Conservation (phyloP, 1,140 invertebrate genomes). For the Zaprionus ornatus region DNA sequence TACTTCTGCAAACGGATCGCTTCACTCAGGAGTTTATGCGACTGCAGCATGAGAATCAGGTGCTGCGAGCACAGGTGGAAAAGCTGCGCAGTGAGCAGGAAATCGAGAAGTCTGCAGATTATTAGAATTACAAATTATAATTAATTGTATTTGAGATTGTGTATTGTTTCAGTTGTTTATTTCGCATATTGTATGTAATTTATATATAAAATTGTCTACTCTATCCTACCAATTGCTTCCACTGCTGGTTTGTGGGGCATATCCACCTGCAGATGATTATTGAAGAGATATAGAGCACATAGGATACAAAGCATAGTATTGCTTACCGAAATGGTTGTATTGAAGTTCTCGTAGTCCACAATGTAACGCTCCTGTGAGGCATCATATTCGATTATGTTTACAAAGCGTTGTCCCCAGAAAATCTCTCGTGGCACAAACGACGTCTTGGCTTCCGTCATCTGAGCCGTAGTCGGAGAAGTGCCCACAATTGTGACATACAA, state of each 20-base stretch:
- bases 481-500: conserved; percentile 94
- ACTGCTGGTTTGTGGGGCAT: conserved; percentile 41
- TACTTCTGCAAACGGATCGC: conserved; percentile 59
- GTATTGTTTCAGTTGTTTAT: conserved; percentile 3
- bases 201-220: neutral
- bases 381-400: conserved; percentile 90
- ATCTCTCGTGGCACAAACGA: conserved; percentile 94
- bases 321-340: conserved; percentile 88
- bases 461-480: conserved; percentile 90
- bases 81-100: conserved; percentile 20
- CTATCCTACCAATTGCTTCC: neutral
- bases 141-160: neutral
- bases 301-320: too few species aligned
- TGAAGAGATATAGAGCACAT: neutral
- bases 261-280: conserved; percentile 46
- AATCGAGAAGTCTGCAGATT: neutral
- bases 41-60: conserved; percentile 64
- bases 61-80: conserved; percentile 49
- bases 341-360: conserved; percentile 97
- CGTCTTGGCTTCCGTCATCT: conserved; percentile 89
- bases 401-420: conserved; percentile 93
- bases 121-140: neutral
- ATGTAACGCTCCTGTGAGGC: conserved; percentile 94
- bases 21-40: conserved; percentile 64
- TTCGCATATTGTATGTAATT: conserved; percentile 6